Base-by-base conservation (phyloP, 2,797 vertebrate genomes). In the Sebastes iracundus region DNA sequence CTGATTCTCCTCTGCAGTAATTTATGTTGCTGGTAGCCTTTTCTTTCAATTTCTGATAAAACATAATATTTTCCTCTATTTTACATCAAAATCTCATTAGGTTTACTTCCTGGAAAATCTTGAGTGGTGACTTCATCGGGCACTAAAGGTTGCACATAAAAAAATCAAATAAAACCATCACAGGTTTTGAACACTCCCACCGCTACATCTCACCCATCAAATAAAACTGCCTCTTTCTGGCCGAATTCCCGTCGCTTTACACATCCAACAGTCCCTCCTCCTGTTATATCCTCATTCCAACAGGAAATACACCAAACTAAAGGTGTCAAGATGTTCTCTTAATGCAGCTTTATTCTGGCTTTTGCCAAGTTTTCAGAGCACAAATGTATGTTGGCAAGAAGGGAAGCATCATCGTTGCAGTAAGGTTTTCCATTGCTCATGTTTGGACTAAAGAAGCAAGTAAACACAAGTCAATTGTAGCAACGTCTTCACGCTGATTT, bases 91-190 rank as follows among this genome's bases (percentile, higher is more conserved):
- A 56, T 75, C 35, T 63, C 30, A 65, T 79, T 42, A 70, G 46
- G 16, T 59, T 60, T 33, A 59, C 61, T 79, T 81, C n/a, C 14
- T 66, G 58, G 73, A 77, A 78, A 84, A 73, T 42, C 28, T 60
- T 68, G 10, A 80, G 67, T 46, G 58, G 59, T 90, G 90, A 92
- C 85, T 75, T 92, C 86, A 88, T 80, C 59, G 5, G 32, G 59
- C 74, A 80, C 27, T 75, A 72, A 79, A 81, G 59, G 59, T 63
- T 77, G 35, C 20, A 38, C 71, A 79, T 84, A 84, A 86, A 88
- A 52, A 80, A 75, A 6, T 59, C 67, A 16, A 76, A 81, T 88
- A 80, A 90, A 92, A 84, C 32, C 52, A 66, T 88, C 67, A 59
- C 49, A 69, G 69, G 78, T 60, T 87, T 73, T 78, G 46, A 69